phyloP scores from a whole-genome alignment of 2,113 vertebrate genomes.

The Rhegmatorhina hoffmannsi region DNA sequence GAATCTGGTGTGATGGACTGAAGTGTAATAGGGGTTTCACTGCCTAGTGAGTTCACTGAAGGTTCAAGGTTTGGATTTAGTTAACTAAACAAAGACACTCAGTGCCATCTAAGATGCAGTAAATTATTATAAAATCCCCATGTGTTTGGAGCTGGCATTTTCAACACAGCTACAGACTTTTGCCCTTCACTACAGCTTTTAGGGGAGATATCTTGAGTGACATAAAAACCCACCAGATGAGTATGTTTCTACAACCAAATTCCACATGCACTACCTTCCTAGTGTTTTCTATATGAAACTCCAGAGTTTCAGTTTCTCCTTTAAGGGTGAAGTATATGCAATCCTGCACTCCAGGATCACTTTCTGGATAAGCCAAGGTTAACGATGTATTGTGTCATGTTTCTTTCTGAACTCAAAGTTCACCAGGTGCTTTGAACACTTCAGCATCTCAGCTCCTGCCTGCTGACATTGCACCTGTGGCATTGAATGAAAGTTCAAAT shows the following conservation, averaged over 20 bases:
- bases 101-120: background rate
- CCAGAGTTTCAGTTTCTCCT: background rate
- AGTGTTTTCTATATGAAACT: background rate
- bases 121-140: background rate
- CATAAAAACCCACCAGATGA: background rate
- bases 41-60: background rate
- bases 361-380: background rate
- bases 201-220: background rate
- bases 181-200: background rate
- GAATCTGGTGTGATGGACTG: background rate
- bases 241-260: background rate
- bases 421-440: background rate
- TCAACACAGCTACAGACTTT: background rate
- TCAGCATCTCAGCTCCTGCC: background rate
- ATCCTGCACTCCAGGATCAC: background rate
- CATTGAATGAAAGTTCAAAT: background rate
- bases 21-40: background rate
- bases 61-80: background rate
- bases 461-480: background rate
- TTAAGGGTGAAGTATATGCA: fast-evolving
- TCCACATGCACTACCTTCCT: background rate
- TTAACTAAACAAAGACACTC: background rate
- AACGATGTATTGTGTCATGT: background rate
- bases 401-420: background rate
- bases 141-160: background rate